phyloP scores from a whole-genome alignment of 1,140 invertebrate genomes.

The Magallana gigas region DNA sequence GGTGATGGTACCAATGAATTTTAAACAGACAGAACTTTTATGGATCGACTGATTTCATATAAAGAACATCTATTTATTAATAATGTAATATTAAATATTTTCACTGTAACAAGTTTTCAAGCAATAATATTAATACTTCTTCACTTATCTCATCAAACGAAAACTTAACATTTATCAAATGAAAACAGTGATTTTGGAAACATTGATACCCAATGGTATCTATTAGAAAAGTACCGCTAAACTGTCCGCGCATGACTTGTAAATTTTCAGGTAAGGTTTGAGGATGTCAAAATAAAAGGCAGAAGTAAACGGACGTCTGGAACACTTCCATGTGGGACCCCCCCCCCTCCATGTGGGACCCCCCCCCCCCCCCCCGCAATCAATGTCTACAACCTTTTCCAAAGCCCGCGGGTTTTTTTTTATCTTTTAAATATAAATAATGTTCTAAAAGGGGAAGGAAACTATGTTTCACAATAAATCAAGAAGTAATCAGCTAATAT shows the following conservation, averaged over 20 bases:
- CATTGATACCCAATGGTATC: too few species aligned
- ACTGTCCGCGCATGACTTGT: constrained; percentile 80
- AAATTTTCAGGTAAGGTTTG: constrained; percentile 89
- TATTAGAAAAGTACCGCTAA: constrained; percentile 22
- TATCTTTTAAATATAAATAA: not conserved
- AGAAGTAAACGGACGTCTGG: constrained; percentile 92
- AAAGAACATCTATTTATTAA: too few species aligned
- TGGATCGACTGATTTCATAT: too few species aligned
- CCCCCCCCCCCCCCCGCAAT: constrained; percentile 39
- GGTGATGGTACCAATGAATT: constrained; percentile 69
- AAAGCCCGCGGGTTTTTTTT: not conserved
- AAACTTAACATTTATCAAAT: too few species aligned
- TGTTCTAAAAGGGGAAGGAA: not conserved
- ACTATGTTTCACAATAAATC: too few species aligned
- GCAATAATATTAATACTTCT: too few species aligned
- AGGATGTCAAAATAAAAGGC: constrained; percentile 93
- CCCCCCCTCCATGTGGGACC: constrained; percentile 66
- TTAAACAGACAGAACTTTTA: too few species aligned
- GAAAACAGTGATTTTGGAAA: too few species aligned
- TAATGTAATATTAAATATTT: too few species aligned
- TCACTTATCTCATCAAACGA: too few species aligned
- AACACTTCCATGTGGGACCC: constrained; percentile 87
- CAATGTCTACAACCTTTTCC: not conserved
- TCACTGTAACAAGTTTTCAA: too few species aligned
- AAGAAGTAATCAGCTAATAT: too few species aligned